Evolutionary conservation across 2,888 invertebrate genomes (phyloP), one percentile per base, ranked within the genome.

Genomic region (Synergus japonicus): DNA sequence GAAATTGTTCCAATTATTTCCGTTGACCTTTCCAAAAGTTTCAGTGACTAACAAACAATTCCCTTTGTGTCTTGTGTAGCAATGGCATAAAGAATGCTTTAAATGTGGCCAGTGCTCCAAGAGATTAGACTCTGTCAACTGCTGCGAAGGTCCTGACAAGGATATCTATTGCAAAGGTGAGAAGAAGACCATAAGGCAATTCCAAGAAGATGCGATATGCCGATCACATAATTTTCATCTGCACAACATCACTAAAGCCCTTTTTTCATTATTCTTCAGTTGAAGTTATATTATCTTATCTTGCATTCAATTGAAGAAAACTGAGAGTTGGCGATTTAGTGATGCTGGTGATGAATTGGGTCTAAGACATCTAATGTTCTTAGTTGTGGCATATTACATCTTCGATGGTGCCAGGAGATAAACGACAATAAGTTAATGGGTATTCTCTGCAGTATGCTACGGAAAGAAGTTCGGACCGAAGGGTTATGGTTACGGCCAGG

Each of bases 401-500:
- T 79, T 54, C 12, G 18, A 49, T 76, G 78, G 76, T 49, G 43
- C 65, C 63, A 63, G 64, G 67, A 46, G 78, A 79, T 81, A 76
- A 79, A 46, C 66, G 79, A 84, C 83, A 80, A 84, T 85, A 85
- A 84, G 88, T 88, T 90, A 91, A 91, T 89, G 79, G 86, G 86
- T 89, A 83, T 90, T 90, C 86, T 91, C 88, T 91, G 90, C 93
- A 97, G 97, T 97, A 91, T 99, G 99, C 95, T 98, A 99, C 94
- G 97, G 96, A 92, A 97, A 98, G 95, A 97, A 96, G 94, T 98
- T 97, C 94, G 99, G 99, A 90, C 98, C 98, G 90, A 98, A 97
- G 94, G 98, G 98, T 93, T 98, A 98, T 93, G 98, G 98, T 91
- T 98, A 97, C 93, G 99, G 99, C 90, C 97, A 97, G 94, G 99